A percentile compares a stretch with the other conserved stretches of the same genome.
phyloP scores from a whole-genome alignment of 2,797 vertebrate genomes.

The Melanogrammus aeglefinus region DNA sequence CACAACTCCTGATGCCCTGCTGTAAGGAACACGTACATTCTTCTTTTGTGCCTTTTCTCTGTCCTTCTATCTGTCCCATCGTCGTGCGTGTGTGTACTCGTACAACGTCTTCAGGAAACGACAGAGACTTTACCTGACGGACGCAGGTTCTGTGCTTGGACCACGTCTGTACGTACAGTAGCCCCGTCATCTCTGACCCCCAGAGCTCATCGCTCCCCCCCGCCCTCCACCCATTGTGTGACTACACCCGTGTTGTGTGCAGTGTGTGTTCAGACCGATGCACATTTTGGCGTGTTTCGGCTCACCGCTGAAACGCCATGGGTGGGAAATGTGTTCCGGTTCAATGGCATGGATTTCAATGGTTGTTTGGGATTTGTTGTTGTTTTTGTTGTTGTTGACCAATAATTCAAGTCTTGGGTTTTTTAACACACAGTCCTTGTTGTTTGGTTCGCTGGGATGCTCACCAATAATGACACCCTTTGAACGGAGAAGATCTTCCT shows the following conservation, averaged over 20 bases:
- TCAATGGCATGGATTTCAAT: background rate
- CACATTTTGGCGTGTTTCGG: slow-evolving; percentile 33
- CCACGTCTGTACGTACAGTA: slow-evolving; percentile 67
- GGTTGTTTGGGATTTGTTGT: background rate
- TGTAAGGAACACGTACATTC: background rate
- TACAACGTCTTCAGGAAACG: slow-evolving; percentile 65
- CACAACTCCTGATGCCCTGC: background rate
- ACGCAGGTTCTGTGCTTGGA: slow-evolving; percentile 73
- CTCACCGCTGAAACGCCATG: slow-evolving; percentile 23
- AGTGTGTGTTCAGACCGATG: slow-evolving; percentile 40
- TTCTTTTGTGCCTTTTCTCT: slow-evolving; percentile 15
- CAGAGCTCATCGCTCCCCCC: slow-evolving; percentile 5
- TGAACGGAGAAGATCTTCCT: background rate
- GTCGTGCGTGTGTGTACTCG: slow-evolving; percentile 41
- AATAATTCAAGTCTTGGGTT: background rate
- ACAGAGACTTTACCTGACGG: slow-evolving; percentile 64
- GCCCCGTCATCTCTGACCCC: slow-evolving; percentile 47
- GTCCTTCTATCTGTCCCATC: slow-evolving; percentile 24
- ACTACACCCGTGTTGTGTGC: slow-evolving; percentile 20
- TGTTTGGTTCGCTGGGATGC: background rate
- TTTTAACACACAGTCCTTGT: background rate
- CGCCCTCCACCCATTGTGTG: background rate
- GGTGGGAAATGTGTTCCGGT: slow-evolving; percentile 21
- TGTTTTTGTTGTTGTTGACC: background rate
- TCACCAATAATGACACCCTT: background rate